Evolutionary conservation across 2,888 invertebrate species (phyloP), one percentile per base, ranked within the genome.

Genomic region (Pinctada fucata): DNA sequence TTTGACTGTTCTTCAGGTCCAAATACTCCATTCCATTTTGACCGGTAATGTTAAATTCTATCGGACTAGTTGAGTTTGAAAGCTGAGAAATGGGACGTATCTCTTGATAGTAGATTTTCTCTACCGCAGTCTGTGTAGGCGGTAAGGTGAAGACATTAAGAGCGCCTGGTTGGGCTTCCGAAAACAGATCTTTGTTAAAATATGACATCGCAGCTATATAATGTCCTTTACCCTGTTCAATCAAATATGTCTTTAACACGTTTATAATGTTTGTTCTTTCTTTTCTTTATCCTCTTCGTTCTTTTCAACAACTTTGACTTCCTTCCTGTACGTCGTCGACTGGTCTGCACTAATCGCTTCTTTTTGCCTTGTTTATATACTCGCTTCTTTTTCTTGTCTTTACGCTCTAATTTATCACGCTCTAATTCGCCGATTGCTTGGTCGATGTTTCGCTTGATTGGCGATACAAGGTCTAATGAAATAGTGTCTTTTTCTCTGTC

Each of bases 101-200:
- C 75, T 83, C 82, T 13, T 84, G 80, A 66, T 76, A 80, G 16
- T 79, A 81, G 3, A 79, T 50, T 51, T 81, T 75, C 45, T 67
- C 80, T 45, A 83, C 81, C 66, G 79, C 81, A 2, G 79, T 80
- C 65, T 84, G 83, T 13, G 82, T 83, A 16, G 79, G 79, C 31
- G 84, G 83, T 47, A 82, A 66, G 73, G 83, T 74, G 69, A 84
- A 82, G n/a, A 83, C 71, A 75, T 67, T 70, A 47, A 84, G 64
- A 65, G 79, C 78, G 3, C 78, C 75, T 51, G 79, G 79, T 8
- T 82, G 73, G 51, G 81, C 79, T 75, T 83, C 83, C 45, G 75
- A 65, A 68, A 82, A 83, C 45, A 78, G 49, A 31, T 81, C 75
- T 49, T 74, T 75, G 51, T 82, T 83, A 16, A 84, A 73, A 52